Evolutionary conservation across 92 coral and sea anemone genomes (phyloP), one percentile per base, ranked within the genome.

Genomic region (Umimayanthus kanabou): DNA sequence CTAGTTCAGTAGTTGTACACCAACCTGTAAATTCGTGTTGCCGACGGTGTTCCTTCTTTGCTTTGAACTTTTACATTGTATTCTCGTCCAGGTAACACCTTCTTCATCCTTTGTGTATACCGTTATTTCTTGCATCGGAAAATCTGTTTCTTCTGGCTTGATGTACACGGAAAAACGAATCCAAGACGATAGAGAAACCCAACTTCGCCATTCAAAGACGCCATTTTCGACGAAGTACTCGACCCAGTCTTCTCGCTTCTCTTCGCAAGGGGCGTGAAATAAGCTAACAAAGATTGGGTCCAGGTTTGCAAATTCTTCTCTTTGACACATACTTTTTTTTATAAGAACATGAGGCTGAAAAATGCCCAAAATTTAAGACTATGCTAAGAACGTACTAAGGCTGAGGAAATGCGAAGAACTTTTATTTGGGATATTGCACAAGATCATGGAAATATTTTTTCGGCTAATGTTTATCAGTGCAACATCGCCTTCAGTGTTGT

Each of bases 41-140:
- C 90, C 15, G 92, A 89, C 79, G 92, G 82, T 74, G 91, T 87
- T 89, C 87, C 93, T 57, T 95, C 94, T 89, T 93, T 95, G 73
- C 90, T 94, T 87, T 90, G 91, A 85, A 84, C 85, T 89, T 93
- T 95, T 88, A 90, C 96, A 90, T 84, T 88, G 89, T 86, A 90
- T 83, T 95, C 98, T 90, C 93, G 93, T 93, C 90, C 96, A 88
- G 92, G 87, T 89, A 91, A 92, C 89, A 93, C 92, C 91, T 95
- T 95, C 90, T 92, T 95, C 98, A 95, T 95, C 89, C 95, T 95
- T 83, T 83, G 87, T 28, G 57, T 67, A 29, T 70, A 83, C 74
- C 49, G 87, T 83, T 83, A 83, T 83, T 83, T 83, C 87, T 70
- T 83, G 87, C 87, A 83, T 83, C 78, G 76, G 87, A 69, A 83